Base-by-base conservation (phyloP, 2,113 vertebrate species). In the Pedetes capensis region DNA sequence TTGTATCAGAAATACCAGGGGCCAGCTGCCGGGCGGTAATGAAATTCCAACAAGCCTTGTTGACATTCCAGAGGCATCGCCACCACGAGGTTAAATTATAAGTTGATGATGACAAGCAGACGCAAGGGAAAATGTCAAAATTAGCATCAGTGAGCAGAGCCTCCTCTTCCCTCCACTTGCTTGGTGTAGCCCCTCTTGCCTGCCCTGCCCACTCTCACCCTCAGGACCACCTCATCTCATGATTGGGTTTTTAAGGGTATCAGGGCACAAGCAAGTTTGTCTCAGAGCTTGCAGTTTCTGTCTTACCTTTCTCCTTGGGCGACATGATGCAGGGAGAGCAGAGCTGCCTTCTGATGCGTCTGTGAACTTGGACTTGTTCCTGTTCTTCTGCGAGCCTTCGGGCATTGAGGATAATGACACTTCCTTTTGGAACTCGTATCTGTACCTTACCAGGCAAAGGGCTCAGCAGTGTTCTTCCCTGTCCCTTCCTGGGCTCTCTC, bases 71-170 rank as follows among this genome's bases (percentile, higher is more conserved):
- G 94, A 97, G 91, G 95, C 91, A 66, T 98, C 97, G 29, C 83
- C 95, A 95, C 89, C 87, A 87, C 27, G 81, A 97, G 97, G 96
- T 97, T 97, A 84, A 95, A 97, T 93, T 92, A 90, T 93, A 97
- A 98, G 98, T 92, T 93, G 96, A 96, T 95, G 97, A 97, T 97
- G 97, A 96, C 96, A 97, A 97, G 97, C 95, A 97, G 96, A 89
- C 81, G 4, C 51, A 80, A 83, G 53, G 96, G 96, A 96, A 98
- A 98, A 98, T 98, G 97, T 98, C 98, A 98, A 87, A 97, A 98
- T 98, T 98, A 97, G 95, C 98, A 98, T 97, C 96, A 95, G 55
- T 55, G 47, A 95, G 90, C 90, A n/a, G 27, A 39, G 51, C 88
- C 22, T 55, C 82, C 86, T 91, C 32, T 66, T 87, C 92, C 49